A percentile compares a stretch with the other conserved stretches of the same genome.
phyloP scores from a whole-genome alignment of 2,113 vertebrate species.

The Chloroceryle aenea region DNA sequence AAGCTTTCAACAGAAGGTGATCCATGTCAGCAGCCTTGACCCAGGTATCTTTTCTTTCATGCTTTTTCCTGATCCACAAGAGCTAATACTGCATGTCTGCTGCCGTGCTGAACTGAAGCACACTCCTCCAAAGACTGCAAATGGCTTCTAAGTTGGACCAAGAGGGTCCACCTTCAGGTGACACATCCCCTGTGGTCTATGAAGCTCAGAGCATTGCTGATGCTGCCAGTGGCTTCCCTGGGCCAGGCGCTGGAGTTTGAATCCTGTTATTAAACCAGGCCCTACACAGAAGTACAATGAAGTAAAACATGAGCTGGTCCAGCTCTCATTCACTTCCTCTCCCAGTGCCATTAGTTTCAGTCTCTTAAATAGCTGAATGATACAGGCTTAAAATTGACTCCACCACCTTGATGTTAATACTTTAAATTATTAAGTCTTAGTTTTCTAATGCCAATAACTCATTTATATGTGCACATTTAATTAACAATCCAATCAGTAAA shows the following conservation, averaged over 20 bases:
- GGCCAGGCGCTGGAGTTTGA: background rate
- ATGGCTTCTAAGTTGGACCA: background rate
- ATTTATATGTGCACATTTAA: slow-evolving; percentile 56
- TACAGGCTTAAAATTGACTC: slow-evolving; percentile 35
- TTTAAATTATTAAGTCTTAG: slow-evolving; percentile 56
- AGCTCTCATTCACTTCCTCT: background rate
- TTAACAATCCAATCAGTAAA: slow-evolving; percentile 68
- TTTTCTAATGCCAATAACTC: slow-evolving; percentile 47
- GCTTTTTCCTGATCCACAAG: background rate
- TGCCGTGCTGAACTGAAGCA: background rate
- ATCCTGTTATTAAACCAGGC: background rate
- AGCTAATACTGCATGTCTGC: background rate
- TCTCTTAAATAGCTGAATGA: background rate
- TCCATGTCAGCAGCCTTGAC: background rate
- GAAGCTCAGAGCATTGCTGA: fast-evolving
- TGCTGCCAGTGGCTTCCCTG: background rate
- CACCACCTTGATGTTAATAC: slow-evolving; percentile 32
- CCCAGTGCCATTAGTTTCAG: background rate
- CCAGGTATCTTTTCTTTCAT: background rate
- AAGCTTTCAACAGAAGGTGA: background rate
- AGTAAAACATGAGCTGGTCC: background rate
- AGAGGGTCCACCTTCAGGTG: background rate
- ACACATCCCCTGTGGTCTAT: background rate
- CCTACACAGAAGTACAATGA: background rate
- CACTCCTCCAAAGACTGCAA: background rate